A percentile compares a stretch with the other conserved stretches of the same genome.
Conservation (phyloP, 2,888 invertebrate species). For the Amiota minor region DNA sequence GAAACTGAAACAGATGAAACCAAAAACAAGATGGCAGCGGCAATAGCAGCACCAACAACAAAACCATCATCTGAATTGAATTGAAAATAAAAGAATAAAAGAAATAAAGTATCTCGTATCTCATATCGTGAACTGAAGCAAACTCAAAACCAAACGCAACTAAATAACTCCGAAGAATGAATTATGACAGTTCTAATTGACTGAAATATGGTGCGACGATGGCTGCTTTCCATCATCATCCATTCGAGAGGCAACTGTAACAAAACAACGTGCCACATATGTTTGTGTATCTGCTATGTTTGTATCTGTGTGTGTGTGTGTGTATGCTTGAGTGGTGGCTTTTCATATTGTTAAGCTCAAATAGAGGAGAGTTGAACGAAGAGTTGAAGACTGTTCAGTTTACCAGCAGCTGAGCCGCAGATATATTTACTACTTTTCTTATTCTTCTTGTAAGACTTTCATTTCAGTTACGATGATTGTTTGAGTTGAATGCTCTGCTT, state of each 20-base stretch:
- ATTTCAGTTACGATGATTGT: background rate
- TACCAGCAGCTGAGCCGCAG: background rate
- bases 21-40: slow-evolving; percentile 29
- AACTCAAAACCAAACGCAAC: slow-evolving; percentile 45
- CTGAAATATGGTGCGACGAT: slow-evolving; percentile 70
- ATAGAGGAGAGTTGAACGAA: background rate
- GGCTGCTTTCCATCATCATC: slow-evolving; percentile 65
- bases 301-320: too few species aligned
- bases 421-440: too few species aligned
- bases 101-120: slow-evolving; percentile 1
- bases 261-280: too few species aligned
- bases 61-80: slow-evolving; percentile 22
- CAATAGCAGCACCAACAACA: slow-evolving; percentile 17
- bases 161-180: slow-evolving; percentile 70
- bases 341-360: too few species aligned
- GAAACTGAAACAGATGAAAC: background rate
- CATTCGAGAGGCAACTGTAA: background rate
- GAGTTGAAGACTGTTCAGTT: background rate
- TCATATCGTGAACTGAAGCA: slow-evolving; percentile 9
- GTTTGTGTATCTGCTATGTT: too few species aligned
- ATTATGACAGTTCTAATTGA: slow-evolving; percentile 73
- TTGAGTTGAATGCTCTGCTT: background rate
- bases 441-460: background rate
- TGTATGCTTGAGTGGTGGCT: too few species aligned
- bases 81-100: slow-evolving; percentile 28